A percentile compares a stretch with the other conserved stretches of the same genome.
Conservation (phyloP, 2,888 invertebrate species). For the Pseudeuparius sepicola region DNA sequence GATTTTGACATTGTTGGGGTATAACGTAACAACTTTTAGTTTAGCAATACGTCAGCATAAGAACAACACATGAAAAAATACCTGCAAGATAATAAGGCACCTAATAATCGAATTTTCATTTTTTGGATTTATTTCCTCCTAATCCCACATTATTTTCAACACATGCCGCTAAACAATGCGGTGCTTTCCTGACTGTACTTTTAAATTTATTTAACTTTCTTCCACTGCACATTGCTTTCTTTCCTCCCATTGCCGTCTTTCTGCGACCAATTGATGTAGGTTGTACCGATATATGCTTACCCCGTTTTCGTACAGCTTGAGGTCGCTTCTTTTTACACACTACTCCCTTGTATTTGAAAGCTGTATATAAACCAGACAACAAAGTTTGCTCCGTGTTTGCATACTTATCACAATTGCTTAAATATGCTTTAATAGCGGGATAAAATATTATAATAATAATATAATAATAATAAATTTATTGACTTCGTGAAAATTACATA, state of each 20-base stretch:
- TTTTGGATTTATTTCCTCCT: constrained; percentile 3
- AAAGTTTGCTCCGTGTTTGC: constrained; percentile 3
- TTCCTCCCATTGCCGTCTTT: constrained; percentile 5
- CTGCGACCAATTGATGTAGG: constrained; percentile 7
- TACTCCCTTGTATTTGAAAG: constrained; percentile 6
- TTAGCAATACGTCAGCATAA: no score
- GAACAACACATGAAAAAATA: no score
- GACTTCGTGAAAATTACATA: no score
- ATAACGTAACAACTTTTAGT: no score
- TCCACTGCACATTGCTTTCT: constrained; percentile 7
- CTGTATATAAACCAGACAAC: constrained; percentile 6
- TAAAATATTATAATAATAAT: no score
- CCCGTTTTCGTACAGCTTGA: constrained; percentile 6
- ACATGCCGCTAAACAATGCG: background rate
- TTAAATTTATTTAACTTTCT: constrained; percentile 2
- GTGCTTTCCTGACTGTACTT: constrained; percentile 2
- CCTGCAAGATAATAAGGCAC: no score
- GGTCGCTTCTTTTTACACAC: constrained; percentile 4
- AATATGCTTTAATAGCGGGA: constrained; percentile 9
- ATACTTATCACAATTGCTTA: constrained; percentile 6
- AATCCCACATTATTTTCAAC: constrained; percentile 1
- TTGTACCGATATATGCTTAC: constrained; percentile 5
- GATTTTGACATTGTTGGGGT: no score
- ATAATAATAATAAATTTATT: no score
- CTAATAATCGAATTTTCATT: background rate